Conservation (phyloP, 2,113 vertebrate genomes). For the Acanthisitta chloris region DNA sequence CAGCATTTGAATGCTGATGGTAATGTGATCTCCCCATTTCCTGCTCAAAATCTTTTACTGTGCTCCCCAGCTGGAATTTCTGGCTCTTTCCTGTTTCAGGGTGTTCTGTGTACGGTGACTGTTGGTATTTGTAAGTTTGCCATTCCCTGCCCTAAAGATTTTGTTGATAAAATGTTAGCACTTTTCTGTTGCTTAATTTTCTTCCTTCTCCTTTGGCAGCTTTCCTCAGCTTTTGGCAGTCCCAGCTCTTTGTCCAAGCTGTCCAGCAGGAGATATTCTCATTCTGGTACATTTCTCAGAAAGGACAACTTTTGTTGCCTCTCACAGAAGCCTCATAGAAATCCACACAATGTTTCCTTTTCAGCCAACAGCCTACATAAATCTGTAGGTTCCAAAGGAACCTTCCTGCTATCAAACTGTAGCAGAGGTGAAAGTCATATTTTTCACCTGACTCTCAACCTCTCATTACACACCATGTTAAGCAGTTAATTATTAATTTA, state of each 20-base stretch:
- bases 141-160: background rate
- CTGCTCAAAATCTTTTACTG: background rate
- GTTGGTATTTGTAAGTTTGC: background rate
- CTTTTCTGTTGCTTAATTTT: slow-evolving; percentile 50
- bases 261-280: slow-evolving; percentile 23
- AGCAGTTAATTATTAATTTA: background rate
- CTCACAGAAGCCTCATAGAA: slow-evolving; percentile 47
- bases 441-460: background rate
- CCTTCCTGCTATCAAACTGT: background rate
- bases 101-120: background rate
- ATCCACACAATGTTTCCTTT: slow-evolving; percentile 30
- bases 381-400: background rate
- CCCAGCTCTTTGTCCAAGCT: slow-evolving; percentile 72
- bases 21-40: slow-evolving; percentile 15
- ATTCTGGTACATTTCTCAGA: slow-evolving; percentile 45
- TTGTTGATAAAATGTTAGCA: background rate
- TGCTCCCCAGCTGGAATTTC: background rate
- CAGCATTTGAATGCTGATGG: background rate
- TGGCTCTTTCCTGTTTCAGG: background rate
- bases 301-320: slow-evolving; percentile 43
- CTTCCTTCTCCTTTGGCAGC: slow-evolving; percentile 59
- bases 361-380: background rate
- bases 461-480: background rate
- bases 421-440: background rate
- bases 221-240: slow-evolving; percentile 46